A percentile compares a stretch with the other conserved stretches of the same genome.
These are phyloP conservation scores for Plecotus auritus DNA, from an alignment of 2,113 vertebrate species.

Conservation along the genomic window DNA sequence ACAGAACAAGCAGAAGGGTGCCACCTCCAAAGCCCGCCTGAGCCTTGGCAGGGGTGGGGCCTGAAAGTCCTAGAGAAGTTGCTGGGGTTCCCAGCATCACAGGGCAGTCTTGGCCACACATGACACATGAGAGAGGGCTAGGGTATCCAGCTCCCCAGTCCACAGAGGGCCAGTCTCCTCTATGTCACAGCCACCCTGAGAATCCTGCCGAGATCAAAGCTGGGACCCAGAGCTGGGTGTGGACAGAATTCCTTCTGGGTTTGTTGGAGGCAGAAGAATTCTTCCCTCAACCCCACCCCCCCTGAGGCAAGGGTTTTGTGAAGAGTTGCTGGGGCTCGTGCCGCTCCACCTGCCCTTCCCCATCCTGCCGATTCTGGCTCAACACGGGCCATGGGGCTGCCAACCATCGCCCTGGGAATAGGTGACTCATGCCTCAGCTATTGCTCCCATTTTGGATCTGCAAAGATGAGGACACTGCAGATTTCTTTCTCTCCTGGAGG, in stretches of 20 bases:
- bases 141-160: not conserved
- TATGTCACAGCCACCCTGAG: not conserved
- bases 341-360: slow-evolving; percentile 23
- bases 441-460: not conserved
- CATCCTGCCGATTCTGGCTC: slow-evolving; percentile 32
- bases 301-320: slow-evolving; percentile 62
- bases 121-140: not conserved
- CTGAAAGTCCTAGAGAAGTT: not conserved
- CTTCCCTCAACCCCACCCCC: slow-evolving; percentile 45
- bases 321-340: slow-evolving; percentile 73
- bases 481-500: not conserved
- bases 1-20: not conserved
- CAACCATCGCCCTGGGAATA: slow-evolving; percentile 32
- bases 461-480: not conserved
- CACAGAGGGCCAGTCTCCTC: too few species aligned
- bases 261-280: slow-evolving; percentile 49
- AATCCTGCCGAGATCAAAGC: not conserved
- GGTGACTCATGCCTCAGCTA: slow-evolving; percentile 54
- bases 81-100: not conserved
- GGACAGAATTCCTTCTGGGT: not conserved
- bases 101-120: not conserved
- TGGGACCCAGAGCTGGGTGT: not conserved
- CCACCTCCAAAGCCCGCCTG: not conserved
- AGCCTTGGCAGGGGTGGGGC: not conserved
- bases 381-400: not conserved